Base-by-base conservation (phyloP, 2,113 vertebrate species). In the Oreochromis aureus region DNA sequence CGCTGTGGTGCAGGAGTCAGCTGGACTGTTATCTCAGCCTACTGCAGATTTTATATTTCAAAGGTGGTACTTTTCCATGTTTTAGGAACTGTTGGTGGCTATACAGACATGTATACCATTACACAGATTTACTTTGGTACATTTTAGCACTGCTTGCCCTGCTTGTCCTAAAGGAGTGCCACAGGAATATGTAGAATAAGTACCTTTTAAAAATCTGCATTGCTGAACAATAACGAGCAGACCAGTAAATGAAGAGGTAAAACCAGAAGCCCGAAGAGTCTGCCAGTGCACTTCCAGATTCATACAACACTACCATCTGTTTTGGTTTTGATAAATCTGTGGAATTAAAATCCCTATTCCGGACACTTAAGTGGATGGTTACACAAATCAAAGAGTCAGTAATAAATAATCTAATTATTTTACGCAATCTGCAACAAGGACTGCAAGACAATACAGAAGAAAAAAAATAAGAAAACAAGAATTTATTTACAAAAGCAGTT, bases 111-210 rank as follows among this genome's bases (percentile, higher is more conserved):
- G n/a, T n/a, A n/a, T n/a, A n/a, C n/a, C n/a, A n/a, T n/a, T n/a
- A n/a, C 59, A 36, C 4, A 36, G 32, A 63, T 66, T 66, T 66
- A 39, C 61, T 66, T 1, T 66, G 19, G 19, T 66, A 39, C 34
- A 39, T 66, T 66, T 66, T 39, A 66, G 63, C 1, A 69, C 19
- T 44, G 13, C n/a, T 44, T 24, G n/a, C 0, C n/a, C n/a, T 71
- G n/a, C n/a, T 24, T 24, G 2, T 24, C 12, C 0, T 71, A 24
- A 44, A 44, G 7, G 30, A 13, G 19, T 22, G 63, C 63, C 34
- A 69, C 19, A 22, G 0, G 19, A 69, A 24, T 22, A 0, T 69
- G 7, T 69, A 69, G 36, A 41, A 69, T 41, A 41, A 24, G 2
- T 2, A 13, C 34, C 34, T 66, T 22, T 66, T 5, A 66, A 5